Evolutionary conservation across 2,113 vertebrate species (phyloP).

Genomic region (Synchiropus splendidus): DNA sequence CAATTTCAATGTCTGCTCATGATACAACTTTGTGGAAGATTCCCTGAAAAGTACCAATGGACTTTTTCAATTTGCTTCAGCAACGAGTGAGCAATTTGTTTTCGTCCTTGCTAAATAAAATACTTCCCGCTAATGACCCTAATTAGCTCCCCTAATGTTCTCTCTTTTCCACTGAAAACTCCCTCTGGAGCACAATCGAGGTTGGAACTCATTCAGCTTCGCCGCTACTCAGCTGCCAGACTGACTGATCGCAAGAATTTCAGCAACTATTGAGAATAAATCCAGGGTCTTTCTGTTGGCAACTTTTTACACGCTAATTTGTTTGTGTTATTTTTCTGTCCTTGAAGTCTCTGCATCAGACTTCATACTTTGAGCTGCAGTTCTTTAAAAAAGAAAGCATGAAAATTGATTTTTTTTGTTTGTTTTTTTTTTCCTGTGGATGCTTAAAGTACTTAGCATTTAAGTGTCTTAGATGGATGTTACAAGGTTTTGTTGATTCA

Average conservation of each 20-base stretch:
- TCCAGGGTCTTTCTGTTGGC: not conserved
- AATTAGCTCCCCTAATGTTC: constrained; percentile 59
- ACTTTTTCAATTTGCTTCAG: constrained; percentile 28
- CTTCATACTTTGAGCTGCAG: too few species aligned
- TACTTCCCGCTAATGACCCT: constrained; percentile 57
- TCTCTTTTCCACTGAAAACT: constrained; percentile 25
- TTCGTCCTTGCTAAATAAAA: constrained; percentile 57
- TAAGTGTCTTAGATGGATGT: too few species aligned
- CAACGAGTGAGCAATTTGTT: constrained; percentile 52
- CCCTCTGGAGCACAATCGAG: constrained; percentile 37
- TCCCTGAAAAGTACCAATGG: not conserved
- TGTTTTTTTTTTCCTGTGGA: too few species aligned
- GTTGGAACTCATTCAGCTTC: constrained; percentile 29
- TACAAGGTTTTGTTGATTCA: too few species aligned
- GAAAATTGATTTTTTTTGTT: too few species aligned
- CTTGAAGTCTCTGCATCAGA: not conserved
- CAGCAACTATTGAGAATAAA: constrained; percentile 1
- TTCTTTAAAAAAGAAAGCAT: too few species aligned
- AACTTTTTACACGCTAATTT: not conserved
- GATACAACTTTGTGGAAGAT: too few species aligned
- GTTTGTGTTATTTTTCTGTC: not conserved
- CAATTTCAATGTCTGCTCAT: too few species aligned
- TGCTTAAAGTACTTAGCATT: too few species aligned
- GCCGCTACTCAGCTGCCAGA: constrained; percentile 14
- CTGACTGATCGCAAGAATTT: constrained; percentile 12